A percentile compares a stretch with the other conserved stretches of the same genome.
Conservation (phyloP, 2,113 vertebrate species). For the Verasper variegatus region DNA sequence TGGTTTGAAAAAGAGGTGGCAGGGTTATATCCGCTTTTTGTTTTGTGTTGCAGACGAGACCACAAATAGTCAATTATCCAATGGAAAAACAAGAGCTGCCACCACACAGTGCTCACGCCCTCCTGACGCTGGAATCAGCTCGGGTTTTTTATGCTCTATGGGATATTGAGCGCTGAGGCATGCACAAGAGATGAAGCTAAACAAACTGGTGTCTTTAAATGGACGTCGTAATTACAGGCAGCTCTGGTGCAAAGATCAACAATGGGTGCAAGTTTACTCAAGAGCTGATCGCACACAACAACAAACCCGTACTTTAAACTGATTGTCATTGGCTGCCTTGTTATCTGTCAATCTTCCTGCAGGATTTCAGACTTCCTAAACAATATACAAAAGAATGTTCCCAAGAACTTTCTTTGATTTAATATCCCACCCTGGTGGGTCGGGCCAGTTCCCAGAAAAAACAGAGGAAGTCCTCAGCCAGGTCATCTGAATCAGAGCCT, state of each 20-base stretch:
- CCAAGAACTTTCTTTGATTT: slow-evolving; percentile 59
- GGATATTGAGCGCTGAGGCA: slow-evolving; percentile 33
- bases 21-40: slow-evolving; percentile 60
- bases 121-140: slow-evolving; percentile 28
- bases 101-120: slow-evolving; percentile 17
- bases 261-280: slow-evolving; percentile 41
- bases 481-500: slow-evolving; percentile 55
- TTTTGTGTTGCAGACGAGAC: slow-evolving; percentile 37
- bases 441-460: slow-evolving; percentile 48
- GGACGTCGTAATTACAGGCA: slow-evolving; percentile 56
- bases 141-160: slow-evolving; percentile 13
- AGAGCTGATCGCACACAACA: slow-evolving; percentile 22
- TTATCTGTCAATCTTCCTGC: slow-evolving; percentile 44
- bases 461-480: slow-evolving; percentile 61
- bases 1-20: slow-evolving; percentile 41
- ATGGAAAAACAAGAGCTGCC: slow-evolving; percentile 58
- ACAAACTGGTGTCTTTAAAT: slow-evolving; percentile 39
- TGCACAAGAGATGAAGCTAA: slow-evolving; percentile 29
- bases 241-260: slow-evolving; percentile 33
- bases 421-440: slow-evolving; percentile 30
- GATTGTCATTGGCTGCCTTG: slow-evolving; percentile 28
- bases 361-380: slow-evolving; percentile 40
- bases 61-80: slow-evolving; percentile 66
- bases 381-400: slow-evolving; percentile 39
- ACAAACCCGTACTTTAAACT: slow-evolving; percentile 39